Conservation (phyloP, 2,113 vertebrate species). For the Trichomycterus rosablanca region DNA sequence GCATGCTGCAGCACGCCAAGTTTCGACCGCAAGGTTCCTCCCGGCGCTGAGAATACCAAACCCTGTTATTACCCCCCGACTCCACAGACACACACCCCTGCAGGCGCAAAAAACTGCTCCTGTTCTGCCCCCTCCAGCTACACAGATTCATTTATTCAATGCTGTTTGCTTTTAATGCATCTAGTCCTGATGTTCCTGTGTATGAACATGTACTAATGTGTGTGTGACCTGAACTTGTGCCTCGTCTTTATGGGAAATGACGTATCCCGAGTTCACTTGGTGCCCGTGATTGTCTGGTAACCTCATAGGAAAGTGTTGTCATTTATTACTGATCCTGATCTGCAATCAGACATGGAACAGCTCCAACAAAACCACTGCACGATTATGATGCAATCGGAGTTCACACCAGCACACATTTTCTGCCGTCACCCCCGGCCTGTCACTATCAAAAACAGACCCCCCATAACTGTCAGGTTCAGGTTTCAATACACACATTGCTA, state of each 20-base stretch:
- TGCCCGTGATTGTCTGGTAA: slow-evolving; percentile 9
- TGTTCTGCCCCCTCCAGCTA: slow-evolving; percentile 41
- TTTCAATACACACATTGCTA: too few relatives aligned
- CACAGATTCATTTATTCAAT: slow-evolving; percentile 2
- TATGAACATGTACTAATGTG: not conserved
- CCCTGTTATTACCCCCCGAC: slow-evolving; percentile 68
- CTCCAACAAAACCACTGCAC: too few relatives aligned
- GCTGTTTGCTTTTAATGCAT: too few relatives aligned
- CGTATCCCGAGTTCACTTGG: not conserved
- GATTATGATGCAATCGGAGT: not conserved
- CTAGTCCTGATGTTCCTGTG: not conserved
- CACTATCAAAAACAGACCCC: not conserved
- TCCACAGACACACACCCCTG: slow-evolving; percentile 37
- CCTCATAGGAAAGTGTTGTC: slow-evolving; percentile 20
- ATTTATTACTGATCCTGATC: not conserved
- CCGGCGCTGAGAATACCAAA: slow-evolving; percentile 62
- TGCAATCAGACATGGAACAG: not conserved
- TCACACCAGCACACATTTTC: not conserved
- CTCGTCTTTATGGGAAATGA: not conserved
- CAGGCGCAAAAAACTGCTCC: slow-evolving; percentile 53
- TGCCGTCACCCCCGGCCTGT: not conserved
- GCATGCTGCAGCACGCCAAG: slow-evolving; percentile 65
- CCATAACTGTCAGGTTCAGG: too few relatives aligned
- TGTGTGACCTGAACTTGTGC: not conserved
- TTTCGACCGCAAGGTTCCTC: slow-evolving; percentile 71